Conservation (phyloP, 2,888 invertebrate species). For the Apamea epomidion region DNA sequence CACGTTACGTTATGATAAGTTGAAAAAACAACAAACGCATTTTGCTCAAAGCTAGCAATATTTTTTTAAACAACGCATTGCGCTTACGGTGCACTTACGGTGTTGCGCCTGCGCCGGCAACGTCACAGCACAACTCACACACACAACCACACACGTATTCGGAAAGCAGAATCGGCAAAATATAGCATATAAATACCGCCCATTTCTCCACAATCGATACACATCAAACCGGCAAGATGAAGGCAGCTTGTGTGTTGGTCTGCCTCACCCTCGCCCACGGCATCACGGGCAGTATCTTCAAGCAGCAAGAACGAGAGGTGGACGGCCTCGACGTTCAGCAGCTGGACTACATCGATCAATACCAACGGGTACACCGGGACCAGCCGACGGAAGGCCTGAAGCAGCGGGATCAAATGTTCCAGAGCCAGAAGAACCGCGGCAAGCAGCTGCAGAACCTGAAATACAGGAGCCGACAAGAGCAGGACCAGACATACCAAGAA, state of each 20-base stretch:
- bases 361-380: conserved; percentile 56
- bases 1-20: no score
- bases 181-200: conserved; percentile 73
- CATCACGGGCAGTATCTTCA: conserved; percentile 82
- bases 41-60: conserved; percentile 25
- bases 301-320: conserved; percentile 69
- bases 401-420: conserved; percentile 5
- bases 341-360: conserved; percentile 59
- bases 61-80: conserved; percentile 19
- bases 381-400: conserved; percentile 48
- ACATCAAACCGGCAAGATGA: conserved; percentile 80
- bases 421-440: conserved; percentile 23
- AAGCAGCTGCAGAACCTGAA: conserved; percentile 31
- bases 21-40: not conserved
- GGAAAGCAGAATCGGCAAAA: conserved; percentile 71
- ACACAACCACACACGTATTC: conserved; percentile 31
- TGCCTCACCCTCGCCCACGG: conserved; percentile 81
- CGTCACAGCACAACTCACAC: conserved; percentile 25
- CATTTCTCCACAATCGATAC: conserved; percentile 58
- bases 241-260: conserved; percentile 80
- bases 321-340: conserved; percentile 73
- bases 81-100: conserved; percentile 60
- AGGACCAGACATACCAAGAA: conserved; percentile 26
- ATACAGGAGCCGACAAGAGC: conserved; percentile 6
- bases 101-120: conserved; percentile 47